phyloP scores from a whole-genome alignment of 2,888 invertebrate species.

The Pristionchus fissidentatus region DNA sequence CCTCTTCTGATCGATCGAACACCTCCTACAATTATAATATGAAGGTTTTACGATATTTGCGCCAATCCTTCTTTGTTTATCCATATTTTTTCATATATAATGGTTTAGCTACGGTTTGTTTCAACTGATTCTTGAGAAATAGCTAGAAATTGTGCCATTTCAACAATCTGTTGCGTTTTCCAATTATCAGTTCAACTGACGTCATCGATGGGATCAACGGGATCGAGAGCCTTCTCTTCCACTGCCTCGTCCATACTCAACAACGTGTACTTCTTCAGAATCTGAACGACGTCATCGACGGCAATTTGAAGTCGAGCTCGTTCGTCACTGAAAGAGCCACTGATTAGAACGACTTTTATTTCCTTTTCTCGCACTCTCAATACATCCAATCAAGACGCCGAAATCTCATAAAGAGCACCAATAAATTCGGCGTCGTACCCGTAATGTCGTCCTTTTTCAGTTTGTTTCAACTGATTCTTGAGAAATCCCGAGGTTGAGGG shows the following conservation, averaged over 20 bases:
- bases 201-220: constrained; percentile 55
- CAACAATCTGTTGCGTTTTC: background rate
- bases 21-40: constrained; percentile 62
- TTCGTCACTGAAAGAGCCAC: constrained; percentile 82
- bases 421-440: constrained; percentile 81
- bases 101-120: too few relatives aligned
- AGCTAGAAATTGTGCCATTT: too few relatives aligned
- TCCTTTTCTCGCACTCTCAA: background rate
- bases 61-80: too few relatives aligned
- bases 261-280: constrained; percentile 75
- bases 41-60: background rate
- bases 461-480: constrained; percentile 87
- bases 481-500: constrained; percentile 81
- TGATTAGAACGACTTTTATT: background rate
- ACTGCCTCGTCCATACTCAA: constrained; percentile 63
- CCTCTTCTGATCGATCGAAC: constrained; percentile 81
- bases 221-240: constrained; percentile 55
- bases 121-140: too few relatives aligned
- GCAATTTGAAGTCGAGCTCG: constrained; percentile 93
- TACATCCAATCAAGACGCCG: background rate
- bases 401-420: background rate
- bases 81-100: too few relatives aligned
- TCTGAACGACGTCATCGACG: constrained; percentile 82
- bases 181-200: constrained; percentile 47
- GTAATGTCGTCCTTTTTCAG: constrained; percentile 91